phyloP scores from a whole-genome alignment of 2,888 invertebrate species.

The Drosophila nr. fundita region DNA sequence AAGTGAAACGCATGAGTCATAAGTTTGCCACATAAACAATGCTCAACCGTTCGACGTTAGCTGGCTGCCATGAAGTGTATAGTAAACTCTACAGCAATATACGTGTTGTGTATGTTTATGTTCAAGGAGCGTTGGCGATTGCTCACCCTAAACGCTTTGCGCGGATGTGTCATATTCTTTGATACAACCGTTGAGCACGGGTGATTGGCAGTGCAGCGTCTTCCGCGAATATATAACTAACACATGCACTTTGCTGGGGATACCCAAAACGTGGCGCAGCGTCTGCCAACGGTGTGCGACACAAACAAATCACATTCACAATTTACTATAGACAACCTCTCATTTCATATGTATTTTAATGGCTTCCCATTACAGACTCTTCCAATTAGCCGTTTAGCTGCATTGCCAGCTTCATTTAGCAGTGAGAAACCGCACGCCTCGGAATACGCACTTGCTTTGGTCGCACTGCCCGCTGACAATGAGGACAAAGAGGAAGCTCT shows the following conservation, averaged over 20 bases:
- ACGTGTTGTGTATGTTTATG: conserved; percentile 36
- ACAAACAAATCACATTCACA: conserved; percentile 31
- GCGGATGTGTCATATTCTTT: conserved; percentile 79
- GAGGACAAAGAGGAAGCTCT: conserved; percentile 93
- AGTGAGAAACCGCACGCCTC: conserved; percentile 92
- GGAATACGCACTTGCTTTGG: conserved; percentile 94
- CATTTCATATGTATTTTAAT: conserved; percentile 10
- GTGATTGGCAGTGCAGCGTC: conserved; percentile 27
- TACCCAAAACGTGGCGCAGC: conserved; percentile 54
- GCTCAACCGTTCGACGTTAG: conserved; percentile 59
- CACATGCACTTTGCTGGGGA: conserved; percentile 68
- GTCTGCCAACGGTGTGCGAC: conserved; percentile 61
- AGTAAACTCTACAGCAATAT: conserved; percentile 69
- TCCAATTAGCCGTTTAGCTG: conserved; percentile 90
- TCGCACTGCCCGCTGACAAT: conserved; percentile 93
- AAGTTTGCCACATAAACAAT: conserved; percentile 84
- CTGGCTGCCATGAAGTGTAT: conserved; percentile 64
- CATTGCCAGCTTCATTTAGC: conserved; percentile 91
- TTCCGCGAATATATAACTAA: conserved; percentile 6
- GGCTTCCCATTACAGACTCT: conserved; percentile 85
- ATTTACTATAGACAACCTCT: conserved; percentile 3
- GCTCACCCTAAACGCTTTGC: conserved; percentile 24
- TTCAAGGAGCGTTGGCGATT: conserved; percentile 9
- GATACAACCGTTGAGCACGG: conserved; percentile 35
- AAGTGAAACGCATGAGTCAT: conserved; percentile 85